phyloP scores from a whole-genome alignment of 2,888 invertebrate genomes.

The Gryllus longicercus region DNA sequence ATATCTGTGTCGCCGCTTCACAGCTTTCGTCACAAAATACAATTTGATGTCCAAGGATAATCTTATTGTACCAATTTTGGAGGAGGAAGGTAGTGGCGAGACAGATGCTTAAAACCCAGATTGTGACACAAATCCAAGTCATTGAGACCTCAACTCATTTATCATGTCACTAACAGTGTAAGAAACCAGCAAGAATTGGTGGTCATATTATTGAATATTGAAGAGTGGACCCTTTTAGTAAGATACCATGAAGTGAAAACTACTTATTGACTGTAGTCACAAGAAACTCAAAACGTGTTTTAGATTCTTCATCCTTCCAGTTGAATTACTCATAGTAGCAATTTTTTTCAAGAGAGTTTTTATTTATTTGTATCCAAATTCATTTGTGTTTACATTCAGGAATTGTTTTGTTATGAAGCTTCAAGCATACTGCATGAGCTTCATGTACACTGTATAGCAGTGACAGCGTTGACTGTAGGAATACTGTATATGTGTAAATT shows the following conservation, averaged over 20 bases:
- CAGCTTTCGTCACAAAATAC: constrained; percentile 97
- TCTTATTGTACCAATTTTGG: constrained; percentile 94
- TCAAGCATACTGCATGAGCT: background rate
- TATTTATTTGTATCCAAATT: background rate
- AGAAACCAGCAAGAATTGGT: background rate
- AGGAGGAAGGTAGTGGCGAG: constrained; percentile 62
- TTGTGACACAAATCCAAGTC: background rate
- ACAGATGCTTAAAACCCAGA: constrained; percentile 51
- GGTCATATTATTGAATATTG: constrained; percentile 1
- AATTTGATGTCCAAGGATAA: constrained; percentile 98
- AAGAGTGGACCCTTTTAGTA: background rate
- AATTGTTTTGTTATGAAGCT: background rate
- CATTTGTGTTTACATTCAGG: background rate
- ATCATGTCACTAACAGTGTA: background rate
- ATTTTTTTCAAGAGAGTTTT: background rate
- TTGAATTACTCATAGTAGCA: background rate
- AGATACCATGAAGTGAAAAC: background rate
- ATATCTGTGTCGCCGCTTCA: constrained; percentile 91
- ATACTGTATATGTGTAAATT: constrained; percentile 9
- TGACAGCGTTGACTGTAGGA: background rate
- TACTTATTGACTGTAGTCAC: background rate
- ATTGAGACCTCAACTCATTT: constrained; percentile 11
- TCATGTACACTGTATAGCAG: background rate
- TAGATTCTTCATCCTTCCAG: background rate
- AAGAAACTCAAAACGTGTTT: background rate